Conservation (phyloP, 2,888 invertebrate species). For the Electrophaes corylata region DNA sequence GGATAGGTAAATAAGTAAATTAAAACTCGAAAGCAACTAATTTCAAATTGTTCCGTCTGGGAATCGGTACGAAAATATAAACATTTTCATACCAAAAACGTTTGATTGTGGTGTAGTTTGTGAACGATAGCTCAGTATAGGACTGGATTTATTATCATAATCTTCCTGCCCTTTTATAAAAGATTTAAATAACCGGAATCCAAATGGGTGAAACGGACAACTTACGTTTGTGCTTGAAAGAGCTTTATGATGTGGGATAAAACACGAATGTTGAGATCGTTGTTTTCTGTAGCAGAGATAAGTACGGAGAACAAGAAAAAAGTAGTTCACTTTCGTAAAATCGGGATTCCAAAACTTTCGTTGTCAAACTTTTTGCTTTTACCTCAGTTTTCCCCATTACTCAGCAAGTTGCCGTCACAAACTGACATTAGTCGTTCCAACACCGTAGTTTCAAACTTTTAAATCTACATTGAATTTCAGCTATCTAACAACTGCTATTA, state of each 20-base stretch:
- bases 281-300: too few relatives aligned
- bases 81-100: too few relatives aligned
- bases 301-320: neutral
- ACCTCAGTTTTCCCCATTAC: slow-evolving; percentile 13
- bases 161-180: too few relatives aligned
- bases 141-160: too few relatives aligned
- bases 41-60: neutral
- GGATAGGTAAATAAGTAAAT: neutral
- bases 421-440: slow-evolving; percentile 27
- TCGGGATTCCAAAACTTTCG: neutral
- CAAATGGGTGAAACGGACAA: too few relatives aligned
- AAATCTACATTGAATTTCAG: slow-evolving; percentile 28
- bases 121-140: too few relatives aligned
- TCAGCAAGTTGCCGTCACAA: slow-evolving; percentile 22
- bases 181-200: too few relatives aligned
- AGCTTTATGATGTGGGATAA: too few relatives aligned
- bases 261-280: too few relatives aligned
- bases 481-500: slow-evolving; percentile 20
- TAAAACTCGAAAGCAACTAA: neutral
- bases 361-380: slow-evolving; percentile 11
- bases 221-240: too few relatives aligned
- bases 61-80: too few relatives aligned
- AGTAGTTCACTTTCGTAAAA: slow-evolving; percentile 2
- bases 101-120: too few relatives aligned
- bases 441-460: slow-evolving; percentile 18